A percentile compares a stretch with the other conserved stretches of the same genome.
Conservation (phyloP, 2,888 invertebrate genomes). For the Nomada goodeniana region DNA sequence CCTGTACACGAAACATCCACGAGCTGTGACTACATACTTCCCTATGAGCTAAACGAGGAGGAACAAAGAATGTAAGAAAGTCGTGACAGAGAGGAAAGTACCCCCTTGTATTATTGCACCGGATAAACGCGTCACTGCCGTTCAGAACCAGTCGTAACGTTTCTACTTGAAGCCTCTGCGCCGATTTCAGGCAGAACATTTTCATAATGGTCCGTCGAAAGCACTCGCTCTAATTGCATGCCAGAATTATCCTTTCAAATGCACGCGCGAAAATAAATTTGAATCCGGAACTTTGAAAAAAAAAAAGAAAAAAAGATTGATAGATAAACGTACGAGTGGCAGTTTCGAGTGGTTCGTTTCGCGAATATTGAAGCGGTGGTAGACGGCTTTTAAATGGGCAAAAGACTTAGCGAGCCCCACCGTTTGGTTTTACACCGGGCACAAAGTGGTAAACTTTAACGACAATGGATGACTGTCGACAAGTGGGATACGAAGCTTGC, state of each 20-base stretch:
- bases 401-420: background rate
- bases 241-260: conserved; percentile 3
- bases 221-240: conserved; percentile 29
- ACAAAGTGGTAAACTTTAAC: background rate
- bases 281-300: background rate
- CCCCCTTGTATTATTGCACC: conserved; percentile 38
- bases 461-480: no score
- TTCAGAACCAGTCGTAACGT: conserved; percentile 56
- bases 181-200: conserved; percentile 40
- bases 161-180: conserved; percentile 51
- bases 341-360: conserved; percentile 8
- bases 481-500: no score
- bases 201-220: conserved; percentile 15
- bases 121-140: conserved; percentile 41
- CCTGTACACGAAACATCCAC: conserved; percentile 38
- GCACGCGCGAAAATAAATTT: conserved; percentile 1
- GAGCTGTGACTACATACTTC: conserved; percentile 52
- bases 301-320: no score
- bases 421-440: no score
- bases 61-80: conserved; percentile 42
- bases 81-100: conserved; percentile 29
- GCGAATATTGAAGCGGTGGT: conserved; percentile 28
- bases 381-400: conserved; percentile 27
- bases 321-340: conserved; percentile 4
- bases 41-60: conserved; percentile 15